Conservation (phyloP, 2,797 vertebrate species). For the Channallabes apus region DNA sequence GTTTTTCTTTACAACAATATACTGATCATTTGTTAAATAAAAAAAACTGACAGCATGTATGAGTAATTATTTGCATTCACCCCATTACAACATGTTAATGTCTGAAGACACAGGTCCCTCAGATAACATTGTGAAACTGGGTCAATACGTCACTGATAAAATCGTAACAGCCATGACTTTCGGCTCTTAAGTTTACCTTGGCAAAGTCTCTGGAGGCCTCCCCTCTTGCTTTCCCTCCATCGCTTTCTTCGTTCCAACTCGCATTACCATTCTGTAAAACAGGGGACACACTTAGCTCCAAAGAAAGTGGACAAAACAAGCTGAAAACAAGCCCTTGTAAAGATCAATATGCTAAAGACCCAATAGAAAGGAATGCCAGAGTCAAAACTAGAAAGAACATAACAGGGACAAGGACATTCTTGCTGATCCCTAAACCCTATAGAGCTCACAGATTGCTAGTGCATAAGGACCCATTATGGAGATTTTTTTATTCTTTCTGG, state of each 20-base stretch:
- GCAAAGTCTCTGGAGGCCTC: slow-evolving; percentile 96
- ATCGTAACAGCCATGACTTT: slow-evolving; percentile 24
- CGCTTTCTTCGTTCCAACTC: slow-evolving; percentile 85
- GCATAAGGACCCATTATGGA: not conserved
- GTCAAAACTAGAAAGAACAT: slow-evolving; percentile 24
- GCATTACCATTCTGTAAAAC: slow-evolving; percentile 74
- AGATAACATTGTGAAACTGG: slow-evolving; percentile 25
- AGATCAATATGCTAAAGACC: slow-evolving; percentile 1
- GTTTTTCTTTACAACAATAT: not conserved
- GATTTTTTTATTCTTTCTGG: not conserved
- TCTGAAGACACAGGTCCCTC: not conserved
- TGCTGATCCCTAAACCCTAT: slow-evolving; percentile 20
- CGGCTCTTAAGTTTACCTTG: slow-evolving; percentile 77
- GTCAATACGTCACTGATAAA: slow-evolving; percentile 43
- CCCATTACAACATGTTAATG: not conserved
- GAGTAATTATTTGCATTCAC: not conserved
- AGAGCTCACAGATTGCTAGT: slow-evolving; percentile 13
- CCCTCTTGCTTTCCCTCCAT: slow-evolving; percentile 80
- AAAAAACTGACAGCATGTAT: not conserved
- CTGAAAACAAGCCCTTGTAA: slow-evolving; percentile 9
- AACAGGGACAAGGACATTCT: not conserved
- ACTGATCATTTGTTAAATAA: not conserved
- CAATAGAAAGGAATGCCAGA: not conserved
- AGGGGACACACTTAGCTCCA: slow-evolving; percentile 36
- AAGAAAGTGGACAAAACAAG: not conserved